These are phyloP conservation scores for Tarsius wallacei DNA, from an alignment of 2,797 vertebrate genomes.

Conservation along the genomic window DNA sequence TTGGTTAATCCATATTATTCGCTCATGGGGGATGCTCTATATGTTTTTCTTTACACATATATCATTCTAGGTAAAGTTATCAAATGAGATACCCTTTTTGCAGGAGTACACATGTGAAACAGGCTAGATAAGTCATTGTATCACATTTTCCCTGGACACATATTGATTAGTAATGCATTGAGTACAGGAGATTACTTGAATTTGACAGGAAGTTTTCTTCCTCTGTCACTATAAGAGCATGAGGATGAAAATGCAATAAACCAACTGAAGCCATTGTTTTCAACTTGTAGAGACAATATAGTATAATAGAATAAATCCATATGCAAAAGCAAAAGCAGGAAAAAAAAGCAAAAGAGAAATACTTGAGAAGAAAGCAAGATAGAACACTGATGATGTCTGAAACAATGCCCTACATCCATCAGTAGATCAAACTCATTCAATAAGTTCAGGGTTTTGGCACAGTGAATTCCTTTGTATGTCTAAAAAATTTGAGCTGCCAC, in stretches of 20 bases:
- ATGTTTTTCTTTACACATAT: not conserved
- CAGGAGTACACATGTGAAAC: not conserved
- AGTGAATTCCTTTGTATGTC: not conserved
- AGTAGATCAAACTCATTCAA: not conserved
- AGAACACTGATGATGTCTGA: not conserved
- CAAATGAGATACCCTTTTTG: not conserved
- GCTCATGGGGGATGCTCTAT: not conserved
- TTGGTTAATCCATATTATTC: not conserved
- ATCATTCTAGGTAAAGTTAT: not conserved
- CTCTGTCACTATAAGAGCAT: not conserved
- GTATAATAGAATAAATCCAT: not conserved
- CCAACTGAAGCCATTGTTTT: not conserved
- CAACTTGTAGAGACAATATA: not conserved
- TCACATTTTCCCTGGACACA: not conserved
- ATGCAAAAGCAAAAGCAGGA: not conserved
- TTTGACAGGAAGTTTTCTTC: not conserved
- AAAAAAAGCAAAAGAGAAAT: not conserved
- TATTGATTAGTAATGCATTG: no score
- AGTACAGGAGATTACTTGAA: not conserved
- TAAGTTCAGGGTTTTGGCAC: not conserved
- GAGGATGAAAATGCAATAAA: not conserved
- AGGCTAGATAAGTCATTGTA: not conserved
- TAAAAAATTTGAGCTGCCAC: not conserved
- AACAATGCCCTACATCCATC: not conserved
- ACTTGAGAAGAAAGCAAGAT: not conserved